Evolutionary conservation across 1,140 invertebrate genomes (phyloP).

Genomic region (Halictus rubicundus): DNA sequence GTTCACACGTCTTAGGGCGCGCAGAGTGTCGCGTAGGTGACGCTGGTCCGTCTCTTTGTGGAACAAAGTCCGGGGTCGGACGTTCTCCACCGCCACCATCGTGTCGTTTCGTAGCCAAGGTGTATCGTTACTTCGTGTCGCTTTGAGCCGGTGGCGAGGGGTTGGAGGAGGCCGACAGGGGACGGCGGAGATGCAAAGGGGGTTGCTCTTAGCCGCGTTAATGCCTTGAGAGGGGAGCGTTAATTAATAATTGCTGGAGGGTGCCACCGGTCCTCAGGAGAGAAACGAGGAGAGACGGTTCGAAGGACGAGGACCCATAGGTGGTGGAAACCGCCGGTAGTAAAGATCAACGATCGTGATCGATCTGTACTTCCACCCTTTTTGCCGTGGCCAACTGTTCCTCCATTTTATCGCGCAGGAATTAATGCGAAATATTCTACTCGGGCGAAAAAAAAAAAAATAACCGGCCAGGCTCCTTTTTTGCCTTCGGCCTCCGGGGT

Average conservation of each 20-base stretch:
- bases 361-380: constrained; percentile 22
- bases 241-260: constrained; percentile 80
- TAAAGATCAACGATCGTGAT: constrained; percentile 57
- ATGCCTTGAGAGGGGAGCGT: constrained; percentile 78
- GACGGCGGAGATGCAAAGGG: constrained; percentile 66
- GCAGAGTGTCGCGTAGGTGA: constrained; percentile 10
- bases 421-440: not conserved
- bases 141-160: constrained; percentile 71
- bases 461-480: no score
- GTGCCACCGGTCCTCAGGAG: constrained; percentile 67
- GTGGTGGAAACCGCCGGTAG: constrained; percentile 35
- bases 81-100: constrained; percentile 62
- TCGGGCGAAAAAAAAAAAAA: no score
- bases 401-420: not conserved
- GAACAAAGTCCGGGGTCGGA: constrained; percentile 71
- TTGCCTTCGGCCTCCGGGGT: no score
- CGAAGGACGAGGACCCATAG: constrained; percentile 53
- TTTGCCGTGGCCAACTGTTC: not conserved
- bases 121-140: constrained; percentile 77
- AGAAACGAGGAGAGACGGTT: constrained; percentile 48
- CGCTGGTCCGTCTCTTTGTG: constrained; percentile 60
- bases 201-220: constrained; percentile 78
- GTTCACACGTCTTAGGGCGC: constrained; percentile 21
- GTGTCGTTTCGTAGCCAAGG: constrained; percentile 69
- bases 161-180: constrained; percentile 65